These are phyloP conservation scores for Benitochromis conjunctus DNA, from an alignment of 2,113 vertebrate genomes.

Conservation along the genomic window DNA sequence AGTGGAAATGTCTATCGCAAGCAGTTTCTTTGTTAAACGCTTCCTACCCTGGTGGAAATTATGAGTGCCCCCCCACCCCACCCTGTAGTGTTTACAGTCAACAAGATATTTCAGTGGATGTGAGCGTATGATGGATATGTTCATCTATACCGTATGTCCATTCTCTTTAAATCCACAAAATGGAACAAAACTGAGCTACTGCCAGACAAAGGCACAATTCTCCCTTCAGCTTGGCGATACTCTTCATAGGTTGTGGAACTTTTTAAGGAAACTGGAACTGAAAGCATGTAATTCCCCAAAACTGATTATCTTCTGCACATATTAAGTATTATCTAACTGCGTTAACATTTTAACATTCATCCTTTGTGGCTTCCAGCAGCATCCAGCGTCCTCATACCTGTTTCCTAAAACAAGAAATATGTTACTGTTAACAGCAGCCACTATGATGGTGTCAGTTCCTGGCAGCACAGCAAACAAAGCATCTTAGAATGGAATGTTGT, in stretches of 20 bases:
- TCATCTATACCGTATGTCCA: not conserved
- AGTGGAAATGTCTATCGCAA: not conserved
- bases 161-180: not conserved
- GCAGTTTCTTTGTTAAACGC: not conserved
- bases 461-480: not conserved
- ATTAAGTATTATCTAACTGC: not conserved
- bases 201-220: too few species aligned
- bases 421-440: slow-evolving; percentile 19
- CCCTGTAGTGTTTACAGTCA: slow-evolving; percentile 12
- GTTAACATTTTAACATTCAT: not conserved
- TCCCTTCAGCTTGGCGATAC: too few species aligned
- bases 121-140: not conserved
- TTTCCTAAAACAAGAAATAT: not conserved
- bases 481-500: slow-evolving; percentile 42
- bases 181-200: not conserved
- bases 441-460: not conserved
- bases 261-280: not conserved
- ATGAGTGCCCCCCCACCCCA: not conserved
- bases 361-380: not conserved
- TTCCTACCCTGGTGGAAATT: not conserved
- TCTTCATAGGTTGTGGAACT: not conserved
- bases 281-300: not conserved
- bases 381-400: not conserved
- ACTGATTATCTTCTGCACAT: not conserved
- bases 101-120: not conserved